A percentile compares a stretch with the other conserved stretches of the same genome.
Conservation (phyloP, 2,113 vertebrate genomes). For the Nycticorax nycticorax region DNA sequence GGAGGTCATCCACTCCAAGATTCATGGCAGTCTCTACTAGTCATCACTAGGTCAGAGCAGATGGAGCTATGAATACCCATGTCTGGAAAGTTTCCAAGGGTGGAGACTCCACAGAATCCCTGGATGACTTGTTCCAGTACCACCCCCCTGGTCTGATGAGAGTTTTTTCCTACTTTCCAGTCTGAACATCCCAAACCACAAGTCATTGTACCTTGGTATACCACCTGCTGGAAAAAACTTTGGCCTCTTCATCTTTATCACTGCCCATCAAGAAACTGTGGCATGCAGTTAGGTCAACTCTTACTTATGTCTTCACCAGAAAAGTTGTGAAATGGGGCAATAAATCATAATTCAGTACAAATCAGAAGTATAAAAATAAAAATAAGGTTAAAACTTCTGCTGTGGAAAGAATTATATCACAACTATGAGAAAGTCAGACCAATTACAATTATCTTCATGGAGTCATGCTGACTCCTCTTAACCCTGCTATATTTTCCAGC, state of each 20-base stretch:
- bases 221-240: not conserved
- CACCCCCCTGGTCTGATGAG: rapidly evolving
- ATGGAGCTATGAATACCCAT: rapidly evolving
- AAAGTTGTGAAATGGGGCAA: not conserved
- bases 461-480: not conserved
- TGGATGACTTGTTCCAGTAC: not conserved
- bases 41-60: not conserved
- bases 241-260: not conserved
- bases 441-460: not conserved
- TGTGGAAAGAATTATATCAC: not conserved
- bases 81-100: rapidly evolving
- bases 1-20: not conserved
- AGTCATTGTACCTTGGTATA: not conserved
- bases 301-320: not conserved
- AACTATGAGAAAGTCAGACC: not conserved
- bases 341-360: not conserved
- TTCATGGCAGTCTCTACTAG: not conserved
- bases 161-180: not conserved
- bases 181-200: not conserved
- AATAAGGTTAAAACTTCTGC: not conserved
- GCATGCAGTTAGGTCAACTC: not conserved
- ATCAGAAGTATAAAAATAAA: not conserved
- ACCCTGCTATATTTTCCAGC: not conserved
- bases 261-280: rapidly evolving
- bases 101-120: not conserved